Evolutionary conservation across 2,113 vertebrate species (phyloP).

Genomic region (Boleophthalmus pectinirostris): DNA sequence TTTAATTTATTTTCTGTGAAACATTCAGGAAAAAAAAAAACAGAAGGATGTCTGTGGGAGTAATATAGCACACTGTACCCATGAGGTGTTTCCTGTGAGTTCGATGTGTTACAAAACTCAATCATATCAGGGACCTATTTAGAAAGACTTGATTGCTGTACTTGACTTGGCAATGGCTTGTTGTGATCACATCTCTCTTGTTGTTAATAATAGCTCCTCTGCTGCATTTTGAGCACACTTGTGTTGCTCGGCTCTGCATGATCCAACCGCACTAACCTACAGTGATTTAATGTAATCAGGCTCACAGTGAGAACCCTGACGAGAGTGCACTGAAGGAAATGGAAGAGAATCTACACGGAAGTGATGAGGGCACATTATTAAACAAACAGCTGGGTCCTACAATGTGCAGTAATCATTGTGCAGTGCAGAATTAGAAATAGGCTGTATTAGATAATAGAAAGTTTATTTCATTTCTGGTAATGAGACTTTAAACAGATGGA

Average conservation of each 20-base stretch:
- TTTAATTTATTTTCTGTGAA: no score
- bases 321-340: conserved; percentile 52
- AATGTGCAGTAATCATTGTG: conserved; percentile 58
- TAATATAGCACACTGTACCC: no score
- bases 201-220: conserved; percentile 20
- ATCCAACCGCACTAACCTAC: conserved; percentile 44
- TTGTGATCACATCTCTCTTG: conserved; percentile 24
- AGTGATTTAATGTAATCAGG: conserved; percentile 59
- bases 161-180: conserved; percentile 25
- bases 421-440: conserved; percentile 20
- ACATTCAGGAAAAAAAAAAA: no score
- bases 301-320: conserved; percentile 47
- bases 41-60: no score
- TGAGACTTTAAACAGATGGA: no score
- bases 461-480: no score
- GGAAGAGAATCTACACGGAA: conserved; percentile 44
- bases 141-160: conserved; percentile 43
- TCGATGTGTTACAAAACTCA: conserved; percentile 4
- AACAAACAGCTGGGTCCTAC: conserved; percentile 40
- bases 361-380: conserved; percentile 58
- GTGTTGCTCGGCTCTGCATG: conserved; percentile 25
- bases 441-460: neutral
- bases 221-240: conserved; percentile 39
- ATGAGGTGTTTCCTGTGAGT: no score
- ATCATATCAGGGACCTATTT: conserved; percentile 17